A percentile compares a stretch with the other conserved stretches of the same genome.
Evolutionary conservation across 1,140 invertebrate genomes (phyloP).

Genomic region (Cardiocondyla obscurior): DNA sequence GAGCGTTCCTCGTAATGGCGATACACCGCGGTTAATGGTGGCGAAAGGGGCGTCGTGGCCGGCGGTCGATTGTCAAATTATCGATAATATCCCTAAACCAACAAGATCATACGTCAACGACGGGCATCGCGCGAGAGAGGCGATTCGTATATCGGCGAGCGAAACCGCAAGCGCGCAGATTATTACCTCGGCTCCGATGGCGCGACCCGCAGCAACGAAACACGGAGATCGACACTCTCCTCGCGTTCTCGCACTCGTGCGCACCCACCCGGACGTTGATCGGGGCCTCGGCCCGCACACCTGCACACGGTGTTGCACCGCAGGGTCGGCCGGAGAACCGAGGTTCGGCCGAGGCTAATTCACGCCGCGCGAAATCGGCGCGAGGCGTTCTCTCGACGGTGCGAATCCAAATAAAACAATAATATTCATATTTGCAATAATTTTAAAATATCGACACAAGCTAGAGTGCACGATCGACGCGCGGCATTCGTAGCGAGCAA

Average conservation of each 20-base stretch:
- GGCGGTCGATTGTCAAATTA: constrained; percentile 80
- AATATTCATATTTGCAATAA: not conserved
- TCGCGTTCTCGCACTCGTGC: constrained; percentile 36
- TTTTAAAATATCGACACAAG: not conserved
- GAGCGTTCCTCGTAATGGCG: constrained; percentile 32
- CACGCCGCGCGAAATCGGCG: not conserved
- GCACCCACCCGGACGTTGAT: constrained; percentile 56
- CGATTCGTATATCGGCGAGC: constrained; percentile 46
- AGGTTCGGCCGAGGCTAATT: not conserved
- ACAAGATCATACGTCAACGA: constrained; percentile 72
- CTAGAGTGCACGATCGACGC: not conserved
- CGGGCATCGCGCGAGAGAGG: constrained; percentile 57
- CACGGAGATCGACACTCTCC: constrained; percentile 6
- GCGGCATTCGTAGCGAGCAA: not conserved
- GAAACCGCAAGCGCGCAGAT: constrained; percentile 74
- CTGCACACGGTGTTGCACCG: not conserved
- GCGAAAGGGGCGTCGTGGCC: constrained; percentile 68
- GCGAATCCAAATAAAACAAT: not conserved
- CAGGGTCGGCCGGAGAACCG: constrained; percentile 25
- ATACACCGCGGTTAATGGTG: constrained; percentile 67
- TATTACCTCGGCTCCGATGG: constrained; percentile 53
- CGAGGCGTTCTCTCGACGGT: not conserved
- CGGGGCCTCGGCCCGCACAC: constrained; percentile 16
- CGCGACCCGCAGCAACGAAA: constrained; percentile 55
- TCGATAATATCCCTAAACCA: constrained; percentile 81